Conservation (phyloP, 2,797 vertebrate species). For the Mus spretus region DNA sequence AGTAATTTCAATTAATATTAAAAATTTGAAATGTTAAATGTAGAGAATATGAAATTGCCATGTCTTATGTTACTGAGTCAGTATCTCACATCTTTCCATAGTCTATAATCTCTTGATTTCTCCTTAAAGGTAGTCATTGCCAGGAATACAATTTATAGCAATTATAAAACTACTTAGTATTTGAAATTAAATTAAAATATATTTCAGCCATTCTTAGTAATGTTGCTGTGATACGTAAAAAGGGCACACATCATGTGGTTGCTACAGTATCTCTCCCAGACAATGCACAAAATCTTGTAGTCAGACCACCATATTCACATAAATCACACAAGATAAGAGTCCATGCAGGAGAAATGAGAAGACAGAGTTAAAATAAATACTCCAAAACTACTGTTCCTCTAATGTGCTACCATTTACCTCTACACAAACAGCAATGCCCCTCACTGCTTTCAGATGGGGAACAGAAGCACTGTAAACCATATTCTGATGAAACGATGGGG, state of each 20-base stretch:
- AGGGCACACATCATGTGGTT: slow-evolving; percentile 41
- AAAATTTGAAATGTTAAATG: slow-evolving; percentile 11
- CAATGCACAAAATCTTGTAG: slow-evolving; percentile 58
- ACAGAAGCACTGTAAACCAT: slow-evolving; percentile 70
- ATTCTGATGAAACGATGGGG: slow-evolving; percentile 57
- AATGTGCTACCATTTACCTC: slow-evolving; percentile 40
- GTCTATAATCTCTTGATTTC: slow-evolving; percentile 24
- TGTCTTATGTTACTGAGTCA: slow-evolving; percentile 22
- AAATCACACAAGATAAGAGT: slow-evolving; percentile 72
- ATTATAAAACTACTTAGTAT: background rate
- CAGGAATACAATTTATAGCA: background rate
- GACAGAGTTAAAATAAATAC: slow-evolving; percentile 77
- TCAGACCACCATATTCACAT: slow-evolving; percentile 40
- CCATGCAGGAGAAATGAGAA: slow-evolving; percentile 75
- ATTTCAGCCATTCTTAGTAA: slow-evolving; percentile 21
- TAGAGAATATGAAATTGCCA: background rate
- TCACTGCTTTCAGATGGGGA: slow-evolving; percentile 78
- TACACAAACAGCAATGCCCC: background rate
- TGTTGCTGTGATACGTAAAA: slow-evolving; percentile 30
- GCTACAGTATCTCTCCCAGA: slow-evolving; percentile 61
- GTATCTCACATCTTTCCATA: background rate
- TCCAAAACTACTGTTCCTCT: slow-evolving; percentile 61
- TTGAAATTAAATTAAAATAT: slow-evolving; percentile 44
- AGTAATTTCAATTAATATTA: background rate
- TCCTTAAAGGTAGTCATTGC: background rate